phyloP scores from a whole-genome alignment of 2,797 vertebrate species.

The Selene dorsalis region DNA sequence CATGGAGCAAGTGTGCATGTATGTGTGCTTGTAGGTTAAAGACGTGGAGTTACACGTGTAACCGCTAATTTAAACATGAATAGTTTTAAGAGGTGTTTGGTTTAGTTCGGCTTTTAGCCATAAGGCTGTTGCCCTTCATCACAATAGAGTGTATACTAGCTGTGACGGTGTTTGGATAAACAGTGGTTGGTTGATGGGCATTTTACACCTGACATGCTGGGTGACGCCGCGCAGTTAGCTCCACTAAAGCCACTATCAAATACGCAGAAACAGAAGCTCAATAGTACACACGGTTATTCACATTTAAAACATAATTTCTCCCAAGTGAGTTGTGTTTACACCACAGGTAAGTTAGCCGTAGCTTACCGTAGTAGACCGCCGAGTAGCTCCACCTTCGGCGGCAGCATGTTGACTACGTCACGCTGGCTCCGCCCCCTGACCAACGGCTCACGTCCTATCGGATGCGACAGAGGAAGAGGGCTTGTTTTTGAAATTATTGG shows the following conservation, averaged over 20 bases:
- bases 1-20: background rate
- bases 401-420: conserved; percentile 41
- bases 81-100: background rate
- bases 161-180: background rate
- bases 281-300: background rate
- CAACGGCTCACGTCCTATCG: conserved; percentile 68
- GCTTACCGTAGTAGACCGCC: conserved; percentile 66
- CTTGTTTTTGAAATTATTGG: conserved; percentile 86
- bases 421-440: conserved; percentile 5
- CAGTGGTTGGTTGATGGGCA: background rate
- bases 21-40: background rate
- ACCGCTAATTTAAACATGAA: background rate
- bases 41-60: background rate
- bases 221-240: background rate
- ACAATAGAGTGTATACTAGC: conserved; percentile 4
- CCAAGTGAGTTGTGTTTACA: background rate
- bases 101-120: background rate
- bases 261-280: background rate
- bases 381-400: conserved; percentile 52
- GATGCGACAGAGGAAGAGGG: conserved; percentile 55
- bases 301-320: background rate
- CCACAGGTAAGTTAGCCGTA: background rate
- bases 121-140: background rate
- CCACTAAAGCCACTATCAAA: background rate
- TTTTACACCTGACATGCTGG: conserved; percentile 14